Evolutionary conservation across 2,888 invertebrate genomes (phyloP), one percentile per base, ranked within the genome.

Genomic region (Phorcus lineatus): DNA sequence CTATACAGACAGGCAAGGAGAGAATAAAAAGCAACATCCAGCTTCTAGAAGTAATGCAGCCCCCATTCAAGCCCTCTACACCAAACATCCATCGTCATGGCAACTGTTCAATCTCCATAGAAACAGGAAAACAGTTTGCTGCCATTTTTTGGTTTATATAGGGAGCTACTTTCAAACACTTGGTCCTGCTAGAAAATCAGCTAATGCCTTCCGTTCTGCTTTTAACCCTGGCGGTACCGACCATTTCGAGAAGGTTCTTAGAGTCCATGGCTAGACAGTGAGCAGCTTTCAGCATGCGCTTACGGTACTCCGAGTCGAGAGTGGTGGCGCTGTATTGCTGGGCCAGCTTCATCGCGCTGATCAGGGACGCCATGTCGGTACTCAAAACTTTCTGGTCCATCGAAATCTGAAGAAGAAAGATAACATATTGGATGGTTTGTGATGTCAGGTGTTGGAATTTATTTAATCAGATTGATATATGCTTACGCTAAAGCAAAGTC

Each of bases 181-280:
- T 40, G 13, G 3, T 28, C 13, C 40, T 40, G 31, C 40, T 13
- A 22, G 75, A n/a, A 24, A 54, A 75, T 75, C 75, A 75, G 75
- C 75, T 75, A 19, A 75, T 75, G 75, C 75, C 75, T 54, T 75
- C 75, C 16, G 31, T 28, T 47, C 53, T 52, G 75, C 24, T 52
- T 47, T 62, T 77, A 22, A 55, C 17, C 28, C 88, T 84, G 88
- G 97, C 97, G 67, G 96, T 96, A 93, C 99, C 98, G 4, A 99
- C 97, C 0, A 98, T 97, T 93, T 99, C 99, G 17, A 99, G 94
- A 0, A 99, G 95, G 94, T 98, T 98, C 94, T 99, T 99, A 0
- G 98, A 98, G 94, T 99, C 98, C 97, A 99, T 97, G 2, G 99
- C 99, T 52, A 99, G 94, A 9, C 98, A 96, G 93, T 99, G 98